Percentiles rank a stretch among this genome's conserved stretches.
Conservation (phyloP, 2,888 invertebrate species). For the Omphaloscelis lunosa region DNA sequence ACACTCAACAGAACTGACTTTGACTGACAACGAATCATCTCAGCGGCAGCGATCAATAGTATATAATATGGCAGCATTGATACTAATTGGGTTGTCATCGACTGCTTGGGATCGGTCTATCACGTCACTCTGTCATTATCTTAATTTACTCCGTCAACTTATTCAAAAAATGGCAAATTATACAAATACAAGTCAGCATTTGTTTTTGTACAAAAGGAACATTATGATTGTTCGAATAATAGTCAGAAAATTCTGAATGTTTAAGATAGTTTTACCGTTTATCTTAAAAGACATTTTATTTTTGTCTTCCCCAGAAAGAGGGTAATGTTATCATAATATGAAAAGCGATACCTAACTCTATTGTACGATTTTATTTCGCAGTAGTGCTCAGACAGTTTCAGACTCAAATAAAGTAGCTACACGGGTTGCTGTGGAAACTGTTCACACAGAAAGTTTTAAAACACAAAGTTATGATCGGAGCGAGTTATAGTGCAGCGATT, state of each 20-base stretch:
- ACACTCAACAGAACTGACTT: neutral
- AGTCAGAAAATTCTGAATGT: neutral
- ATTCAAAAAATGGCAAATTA: neutral
- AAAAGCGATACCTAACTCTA: slow-evolving; percentile 15
- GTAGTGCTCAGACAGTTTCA: slow-evolving; percentile 10
- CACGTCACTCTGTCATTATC: neutral
- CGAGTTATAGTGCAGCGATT: slow-evolving; percentile 22
- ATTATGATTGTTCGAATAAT: neutral
- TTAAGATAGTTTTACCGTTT: neutral
- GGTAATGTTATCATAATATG: slow-evolving; percentile 5
- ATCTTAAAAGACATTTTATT: slow-evolving; percentile 1
- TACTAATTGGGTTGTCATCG: neutral
- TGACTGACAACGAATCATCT: neutral
- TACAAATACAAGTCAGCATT: neutral
- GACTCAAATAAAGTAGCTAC: slow-evolving; percentile 15
- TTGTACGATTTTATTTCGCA: slow-evolving; percentile 28
- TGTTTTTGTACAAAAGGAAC: neutral
- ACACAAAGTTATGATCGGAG: slow-evolving; percentile 29
- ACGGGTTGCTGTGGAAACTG: slow-evolving; percentile 22
- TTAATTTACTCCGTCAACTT: neutral
- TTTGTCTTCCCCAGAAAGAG: neutral
- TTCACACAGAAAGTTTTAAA: slow-evolving; percentile 10
- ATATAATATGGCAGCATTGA: neutral
- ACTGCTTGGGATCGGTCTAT: neutral
- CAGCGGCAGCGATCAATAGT: too few species aligned